These are phyloP conservation scores for Acestrorhynchus altus DNA, from an alignment of 2,797 vertebrate species.

Conservation along the genomic window DNA sequence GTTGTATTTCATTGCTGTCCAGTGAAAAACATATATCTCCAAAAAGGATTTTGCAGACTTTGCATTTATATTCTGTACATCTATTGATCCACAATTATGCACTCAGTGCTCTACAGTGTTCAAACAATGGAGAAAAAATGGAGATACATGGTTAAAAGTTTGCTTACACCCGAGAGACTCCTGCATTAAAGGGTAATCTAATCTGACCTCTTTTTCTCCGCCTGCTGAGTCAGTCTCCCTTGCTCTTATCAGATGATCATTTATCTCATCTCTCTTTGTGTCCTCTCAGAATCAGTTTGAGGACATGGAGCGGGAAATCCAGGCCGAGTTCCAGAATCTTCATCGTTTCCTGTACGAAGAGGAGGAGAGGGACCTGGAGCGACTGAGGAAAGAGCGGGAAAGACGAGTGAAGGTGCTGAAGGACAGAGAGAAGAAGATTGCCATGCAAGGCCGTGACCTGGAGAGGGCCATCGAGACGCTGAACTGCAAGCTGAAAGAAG, in stretches of 20 bases:
- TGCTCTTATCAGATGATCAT: background rate
- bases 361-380: conserved; percentile 72
- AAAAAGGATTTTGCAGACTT: too few relatives aligned
- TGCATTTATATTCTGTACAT: too few relatives aligned
- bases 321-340: conserved; percentile 78
- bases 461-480: conserved; percentile 73
- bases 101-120: too few relatives aligned
- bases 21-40: too few relatives aligned
- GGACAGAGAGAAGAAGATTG: conserved; percentile 77
- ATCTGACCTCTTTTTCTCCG: conserved; percentile 8
- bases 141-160: background rate
- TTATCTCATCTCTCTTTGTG: background rate
- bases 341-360: conserved; percentile 79
- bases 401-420: conserved; percentile 75
- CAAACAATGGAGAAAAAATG: background rate
- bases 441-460: conserved; percentile 71
- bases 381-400: conserved; percentile 71
- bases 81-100: too few relatives aligned
- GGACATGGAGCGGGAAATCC: conserved; percentile 75
- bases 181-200: background rate
- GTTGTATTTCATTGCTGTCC: too few relatives aligned
- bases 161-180: conserved; percentile 12
- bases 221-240: background rate
- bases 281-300: conserved; percentile 72
- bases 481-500: conserved; percentile 76